These are phyloP conservation scores for Seriola dumerili DNA, from an alignment of 2,113 vertebrate genomes.

Conservation along the genomic window DNA sequence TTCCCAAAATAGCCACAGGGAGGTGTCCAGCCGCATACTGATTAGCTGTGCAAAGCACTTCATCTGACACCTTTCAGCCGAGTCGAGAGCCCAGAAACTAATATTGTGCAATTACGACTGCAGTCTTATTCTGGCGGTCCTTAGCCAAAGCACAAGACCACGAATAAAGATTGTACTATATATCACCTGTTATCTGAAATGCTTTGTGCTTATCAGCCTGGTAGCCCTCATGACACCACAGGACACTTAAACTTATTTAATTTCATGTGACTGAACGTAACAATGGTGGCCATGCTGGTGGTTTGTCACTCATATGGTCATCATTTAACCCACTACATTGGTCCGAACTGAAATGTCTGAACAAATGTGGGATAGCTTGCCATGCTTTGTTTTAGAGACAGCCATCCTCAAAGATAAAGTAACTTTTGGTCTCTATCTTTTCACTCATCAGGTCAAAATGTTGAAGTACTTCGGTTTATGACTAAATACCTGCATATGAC, in stretches of 20 bases:
- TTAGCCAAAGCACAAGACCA: neutral
- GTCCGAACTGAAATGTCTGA: too few relatives aligned
- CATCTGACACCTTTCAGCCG: slow-evolving; percentile 51
- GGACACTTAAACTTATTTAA: neutral
- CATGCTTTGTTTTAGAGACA: too few relatives aligned
- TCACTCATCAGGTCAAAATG: too few relatives aligned
- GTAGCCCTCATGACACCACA: neutral
- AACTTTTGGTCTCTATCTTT: too few relatives aligned
- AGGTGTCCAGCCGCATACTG: slow-evolving; percentile 46
- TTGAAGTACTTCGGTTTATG: neutral
- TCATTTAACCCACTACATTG: too few relatives aligned
- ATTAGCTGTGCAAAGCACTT: slow-evolving; percentile 49
- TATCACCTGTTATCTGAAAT: neutral
- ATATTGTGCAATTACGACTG: neutral
- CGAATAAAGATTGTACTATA: neutral
- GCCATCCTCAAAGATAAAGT: too few relatives aligned
- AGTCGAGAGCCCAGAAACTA: slow-evolving; percentile 1
- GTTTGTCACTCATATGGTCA: neutral
- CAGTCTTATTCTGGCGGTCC: slow-evolving; percentile 5
- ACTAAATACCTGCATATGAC: too few relatives aligned
- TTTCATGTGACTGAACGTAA: neutral
- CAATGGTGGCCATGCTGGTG: neutral
- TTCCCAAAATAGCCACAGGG: slow-evolving; percentile 63
- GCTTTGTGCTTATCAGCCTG: neutral
- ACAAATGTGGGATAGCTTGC: too few relatives aligned